Conservation (phyloP, 2,888 invertebrate species). For the Junonia oenone region DNA sequence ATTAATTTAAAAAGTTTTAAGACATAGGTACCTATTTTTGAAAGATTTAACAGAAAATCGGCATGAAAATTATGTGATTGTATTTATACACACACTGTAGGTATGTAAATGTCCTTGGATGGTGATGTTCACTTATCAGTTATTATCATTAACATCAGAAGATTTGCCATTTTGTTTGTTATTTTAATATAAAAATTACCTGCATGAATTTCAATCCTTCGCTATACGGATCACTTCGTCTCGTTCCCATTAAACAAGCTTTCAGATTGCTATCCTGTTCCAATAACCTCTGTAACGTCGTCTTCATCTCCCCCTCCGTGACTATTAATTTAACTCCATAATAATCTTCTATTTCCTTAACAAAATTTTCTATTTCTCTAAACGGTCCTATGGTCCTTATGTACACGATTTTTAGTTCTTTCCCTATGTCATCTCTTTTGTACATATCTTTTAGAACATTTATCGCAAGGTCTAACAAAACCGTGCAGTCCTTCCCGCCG, state of each 20-base stretch:
- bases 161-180: too few relatives aligned
- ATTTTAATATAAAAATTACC: too few relatives aligned
- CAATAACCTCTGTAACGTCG: slow-evolving; percentile 83
- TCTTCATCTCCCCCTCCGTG: slow-evolving; percentile 85
- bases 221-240: slow-evolving; percentile 92
- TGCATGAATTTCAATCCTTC: slow-evolving; percentile 83
- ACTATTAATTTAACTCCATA: slow-evolving; percentile 87
- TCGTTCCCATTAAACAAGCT: slow-evolving; percentile 94
- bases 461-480: slow-evolving; percentile 81
- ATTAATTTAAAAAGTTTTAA: background rate
- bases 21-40: too few relatives aligned
- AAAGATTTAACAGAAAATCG: too few relatives aligned
- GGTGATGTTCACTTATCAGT: too few relatives aligned
- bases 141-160: too few relatives aligned
- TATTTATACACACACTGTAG: too few relatives aligned
- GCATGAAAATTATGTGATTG: too few relatives aligned
- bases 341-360: slow-evolving; percentile 82
- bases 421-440: slow-evolving; percentile 48
- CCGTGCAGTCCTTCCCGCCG: slow-evolving; percentile 99
- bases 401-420: slow-evolving; percentile 85
- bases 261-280: slow-evolving; percentile 81
- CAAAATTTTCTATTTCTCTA: slow-evolving; percentile 91
- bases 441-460: slow-evolving; percentile 48
- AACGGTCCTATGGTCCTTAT: slow-evolving; percentile 90
- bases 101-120: too few relatives aligned